Conservation (phyloP, 2,113 vertebrate genomes). For the Galeopterus variegatus region DNA sequence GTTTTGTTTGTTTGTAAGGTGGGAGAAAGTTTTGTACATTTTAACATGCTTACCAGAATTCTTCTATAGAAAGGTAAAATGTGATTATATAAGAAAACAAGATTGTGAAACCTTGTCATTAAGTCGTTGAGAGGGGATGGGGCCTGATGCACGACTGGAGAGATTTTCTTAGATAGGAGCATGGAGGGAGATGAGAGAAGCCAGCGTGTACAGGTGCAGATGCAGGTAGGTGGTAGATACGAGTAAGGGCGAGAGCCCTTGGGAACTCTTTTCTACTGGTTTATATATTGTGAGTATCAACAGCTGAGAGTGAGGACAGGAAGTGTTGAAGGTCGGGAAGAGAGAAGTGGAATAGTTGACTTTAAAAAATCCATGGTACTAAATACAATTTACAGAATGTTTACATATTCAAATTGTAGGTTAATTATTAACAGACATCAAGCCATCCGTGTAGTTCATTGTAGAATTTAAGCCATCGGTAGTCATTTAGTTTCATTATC, state of each 20-base stretch:
- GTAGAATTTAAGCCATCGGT: neutral
- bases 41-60: neutral
- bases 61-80: neutral
- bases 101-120: neutral
- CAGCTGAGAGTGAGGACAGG: neutral
- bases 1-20: neutral
- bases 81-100: neutral
- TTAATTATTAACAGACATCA: conserved; percentile 64
- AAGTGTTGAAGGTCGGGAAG: neutral
- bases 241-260: neutral
- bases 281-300: neutral
- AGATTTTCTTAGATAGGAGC: neutral
- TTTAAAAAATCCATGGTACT: neutral
- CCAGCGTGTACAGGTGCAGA: rapidly evolving
- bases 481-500: conserved; percentile 60
- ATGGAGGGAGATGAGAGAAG: neutral
- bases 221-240: neutral
- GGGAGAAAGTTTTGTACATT: neutral
- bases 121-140: neutral
- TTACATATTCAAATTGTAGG: conserved; percentile 58
- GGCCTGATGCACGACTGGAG: neutral
- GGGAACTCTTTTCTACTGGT: neutral
- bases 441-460: neutral
- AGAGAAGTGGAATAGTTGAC: neutral
- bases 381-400: neutral